Evolutionary conservation across 1,140 invertebrate species (phyloP).

Genomic region (Hestina assimilis): DNA sequence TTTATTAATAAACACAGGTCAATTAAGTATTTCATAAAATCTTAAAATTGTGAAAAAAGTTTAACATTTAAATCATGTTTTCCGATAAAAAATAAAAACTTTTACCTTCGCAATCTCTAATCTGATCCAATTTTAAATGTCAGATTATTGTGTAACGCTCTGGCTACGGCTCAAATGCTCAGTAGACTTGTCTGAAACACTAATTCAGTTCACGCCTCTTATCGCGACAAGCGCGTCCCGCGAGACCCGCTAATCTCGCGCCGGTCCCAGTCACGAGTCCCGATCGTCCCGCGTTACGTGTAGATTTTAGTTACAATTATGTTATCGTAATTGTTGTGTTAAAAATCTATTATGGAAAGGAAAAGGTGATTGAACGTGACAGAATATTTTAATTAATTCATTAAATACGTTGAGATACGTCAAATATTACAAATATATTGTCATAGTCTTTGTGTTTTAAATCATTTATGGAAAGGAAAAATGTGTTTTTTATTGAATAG

Average conservation of each 20-base stretch:
- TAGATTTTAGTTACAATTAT: constrained; percentile 3
- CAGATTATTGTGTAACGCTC: constrained; percentile 70
- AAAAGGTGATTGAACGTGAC: constrained; percentile 52
- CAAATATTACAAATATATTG: background rate
- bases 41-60: no score
- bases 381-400: background rate
- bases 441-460: background rate
- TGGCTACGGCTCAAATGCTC: constrained; percentile 53
- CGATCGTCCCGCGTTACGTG: background rate
- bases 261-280: no score
- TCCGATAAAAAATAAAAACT: constrained; percentile 7
- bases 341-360: constrained; percentile 47
- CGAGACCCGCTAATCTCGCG: constrained; percentile 16
- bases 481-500: no score
- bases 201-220: constrained; percentile 46
- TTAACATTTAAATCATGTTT: no score
- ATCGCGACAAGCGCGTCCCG: constrained; percentile 31
- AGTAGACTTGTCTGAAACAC: constrained; percentile 26
- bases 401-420: no score
- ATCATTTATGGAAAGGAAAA: no score
- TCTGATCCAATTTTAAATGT: constrained; percentile 75
- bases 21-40: no score
- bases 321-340: constrained; percentile 7
- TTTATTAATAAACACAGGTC: no score
- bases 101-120: constrained; percentile 15